phyloP scores from a whole-genome alignment of 2,113 vertebrate species.

The Cnemophilus loriae region DNA sequence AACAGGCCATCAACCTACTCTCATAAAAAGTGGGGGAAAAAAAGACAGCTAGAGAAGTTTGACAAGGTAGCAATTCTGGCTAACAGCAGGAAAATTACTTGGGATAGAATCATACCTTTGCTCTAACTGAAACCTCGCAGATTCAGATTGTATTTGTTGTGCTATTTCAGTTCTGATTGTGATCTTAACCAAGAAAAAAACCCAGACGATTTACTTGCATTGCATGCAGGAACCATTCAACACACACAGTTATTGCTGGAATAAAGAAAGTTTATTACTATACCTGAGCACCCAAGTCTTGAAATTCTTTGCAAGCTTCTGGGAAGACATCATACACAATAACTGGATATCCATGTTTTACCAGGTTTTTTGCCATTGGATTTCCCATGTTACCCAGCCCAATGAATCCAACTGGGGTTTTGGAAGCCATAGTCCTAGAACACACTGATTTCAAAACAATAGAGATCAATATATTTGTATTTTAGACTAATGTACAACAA shows the following conservation, averaged over 20 bases:
- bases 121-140: neutral
- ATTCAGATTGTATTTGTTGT: neutral
- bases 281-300: slow-evolving; percentile 93
- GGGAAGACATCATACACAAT: slow-evolving; percentile 94
- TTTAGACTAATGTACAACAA: neutral
- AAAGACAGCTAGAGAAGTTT: neutral
- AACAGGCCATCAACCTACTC: slow-evolving; percentile 4
- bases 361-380: slow-evolving; percentile 97
- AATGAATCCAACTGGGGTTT: slow-evolving; percentile 94
- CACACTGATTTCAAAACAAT: slow-evolving; percentile 78
- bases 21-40: neutral
- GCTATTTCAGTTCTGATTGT: neutral
- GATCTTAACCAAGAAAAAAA: neutral
- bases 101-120: neutral
- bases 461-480: slow-evolving; percentile 28
- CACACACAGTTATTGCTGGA: neutral
- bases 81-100: neutral
- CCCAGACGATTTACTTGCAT: neutral
- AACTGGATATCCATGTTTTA: slow-evolving; percentile 94
- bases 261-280: slow-evolving; percentile 18
- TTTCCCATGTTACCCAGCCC: slow-evolving; percentile 98
- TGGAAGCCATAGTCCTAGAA: slow-evolving; percentile 94
- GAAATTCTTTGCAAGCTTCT: slow-evolving; percentile 93
- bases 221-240: neutral
- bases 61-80: neutral